Evolutionary conservation across 2,797 vertebrate genomes (phyloP).

Genomic region (Lepus oiostolus): DNA sequence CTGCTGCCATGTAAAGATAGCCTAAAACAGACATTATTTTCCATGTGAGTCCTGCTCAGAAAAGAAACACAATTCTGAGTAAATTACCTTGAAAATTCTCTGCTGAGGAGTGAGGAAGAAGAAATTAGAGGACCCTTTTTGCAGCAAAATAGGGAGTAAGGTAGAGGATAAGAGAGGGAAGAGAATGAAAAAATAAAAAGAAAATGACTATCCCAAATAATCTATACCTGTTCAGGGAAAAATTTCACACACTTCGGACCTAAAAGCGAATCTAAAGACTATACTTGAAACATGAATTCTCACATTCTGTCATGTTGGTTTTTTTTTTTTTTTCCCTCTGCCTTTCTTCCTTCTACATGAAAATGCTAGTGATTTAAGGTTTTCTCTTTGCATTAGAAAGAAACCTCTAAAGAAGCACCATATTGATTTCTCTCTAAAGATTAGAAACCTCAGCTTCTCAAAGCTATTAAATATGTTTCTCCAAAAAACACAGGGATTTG

Average conservation of each 20-base stretch:
- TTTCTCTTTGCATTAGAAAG: conserved; percentile 58
- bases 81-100: conserved; percentile 56
- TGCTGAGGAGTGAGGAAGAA: background rate
- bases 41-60: conserved; percentile 10
- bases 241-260: background rate
- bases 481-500: background rate
- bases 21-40: background rate
- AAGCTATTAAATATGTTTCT: conserved; percentile 47
- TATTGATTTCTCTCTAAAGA: conserved; percentile 58
- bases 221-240: background rate
- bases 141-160: background rate
- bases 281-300: conserved; percentile 39
- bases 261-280: background rate
- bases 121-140: conserved; percentile 10
- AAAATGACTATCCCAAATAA: background rate
- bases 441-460: conserved; percentile 61
- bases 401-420: background rate
- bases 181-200: background rate
- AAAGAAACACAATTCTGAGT: background rate
- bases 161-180: background rate
- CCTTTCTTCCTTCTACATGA: conserved; percentile 38
- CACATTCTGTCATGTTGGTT: background rate
- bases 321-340: background rate
- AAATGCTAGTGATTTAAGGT: conserved; percentile 12
- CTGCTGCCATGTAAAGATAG: conserved; percentile 4